Evolutionary conservation across 2,113 vertebrate species (phyloP).

Genomic region (Connochaetes taurinus): DNA sequence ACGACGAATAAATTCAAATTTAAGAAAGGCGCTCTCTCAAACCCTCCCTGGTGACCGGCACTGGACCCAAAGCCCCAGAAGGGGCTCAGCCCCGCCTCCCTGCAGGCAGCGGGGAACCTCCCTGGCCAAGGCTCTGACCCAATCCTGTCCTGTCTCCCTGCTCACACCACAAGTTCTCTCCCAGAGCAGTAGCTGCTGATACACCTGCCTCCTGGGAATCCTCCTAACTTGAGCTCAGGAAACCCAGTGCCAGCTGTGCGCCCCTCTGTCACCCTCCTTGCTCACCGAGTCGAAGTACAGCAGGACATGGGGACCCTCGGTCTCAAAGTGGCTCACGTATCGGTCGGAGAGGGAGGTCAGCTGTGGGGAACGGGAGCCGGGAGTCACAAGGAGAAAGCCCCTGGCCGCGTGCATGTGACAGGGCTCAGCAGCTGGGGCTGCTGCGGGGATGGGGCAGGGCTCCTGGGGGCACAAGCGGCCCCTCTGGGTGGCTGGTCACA

Average conservation of each 20-base stretch:
- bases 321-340: neutral
- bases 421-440: neutral
- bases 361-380: neutral
- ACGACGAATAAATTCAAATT: neutral
- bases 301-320: neutral
- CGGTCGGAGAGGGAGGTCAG: neutral
- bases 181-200: neutral
- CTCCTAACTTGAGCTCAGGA: neutral
- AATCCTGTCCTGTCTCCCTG: neutral
- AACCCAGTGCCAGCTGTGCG: neutral
- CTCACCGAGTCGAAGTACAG: neutral
- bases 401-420: constrained; percentile 47
- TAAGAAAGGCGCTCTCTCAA: neutral
- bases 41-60: neutral
- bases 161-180: neutral
- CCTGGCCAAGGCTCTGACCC: neutral
- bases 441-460: rapidly evolving
- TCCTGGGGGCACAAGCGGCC: neutral
- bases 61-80: neutral
- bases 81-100: neutral
- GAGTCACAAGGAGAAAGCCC: neutral
- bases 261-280: neutral
- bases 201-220: neutral
- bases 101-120: neutral
- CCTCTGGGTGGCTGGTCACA: neutral